These are phyloP conservation scores for Labroides dimidiatus DNA, from an alignment of 2,797 vertebrate genomes.

Conservation along the genomic window DNA sequence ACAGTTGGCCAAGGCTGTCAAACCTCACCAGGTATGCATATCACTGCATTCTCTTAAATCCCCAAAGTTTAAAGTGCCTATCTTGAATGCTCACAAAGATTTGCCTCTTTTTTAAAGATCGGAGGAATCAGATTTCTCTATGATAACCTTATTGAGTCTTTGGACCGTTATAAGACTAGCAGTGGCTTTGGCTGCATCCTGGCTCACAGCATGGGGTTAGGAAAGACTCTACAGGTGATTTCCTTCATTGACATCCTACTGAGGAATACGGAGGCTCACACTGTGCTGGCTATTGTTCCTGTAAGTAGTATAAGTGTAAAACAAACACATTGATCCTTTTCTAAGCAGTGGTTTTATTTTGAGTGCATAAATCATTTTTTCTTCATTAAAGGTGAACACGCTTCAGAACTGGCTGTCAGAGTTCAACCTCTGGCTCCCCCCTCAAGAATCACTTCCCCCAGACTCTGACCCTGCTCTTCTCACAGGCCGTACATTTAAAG, in stretches of 20 bases:
- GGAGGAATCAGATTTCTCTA: conserved; percentile 99
- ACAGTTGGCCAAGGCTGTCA: conserved; percentile 93
- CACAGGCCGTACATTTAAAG: conserved; percentile 91
- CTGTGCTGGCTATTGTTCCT: conserved; percentile 97
- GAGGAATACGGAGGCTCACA: conserved; percentile 94
- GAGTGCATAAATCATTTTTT: conserved; percentile 39
- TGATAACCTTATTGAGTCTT: conserved; percentile 96
- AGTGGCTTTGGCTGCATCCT: conserved; percentile 98
- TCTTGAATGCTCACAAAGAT: conserved; percentile 12
- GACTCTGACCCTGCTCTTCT: conserved; percentile 87
- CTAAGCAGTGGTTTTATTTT: neutral
- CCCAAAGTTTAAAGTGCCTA: neutral
- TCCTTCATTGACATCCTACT: conserved; percentile 97
- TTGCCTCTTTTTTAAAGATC: conserved; percentile 80
- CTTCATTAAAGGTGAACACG: conserved; percentile 91
- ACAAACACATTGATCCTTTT: neutral
- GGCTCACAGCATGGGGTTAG: conserved; percentile 98
- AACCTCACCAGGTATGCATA: conserved; percentile 94
- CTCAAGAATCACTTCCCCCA: conserved; percentile 89
- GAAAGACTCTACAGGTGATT: conserved; percentile 98
- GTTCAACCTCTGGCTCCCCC: conserved; percentile 97
- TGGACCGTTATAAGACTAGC: conserved; percentile 95
- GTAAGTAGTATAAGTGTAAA: conserved; percentile 82
- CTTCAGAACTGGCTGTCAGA: conserved; percentile 99
- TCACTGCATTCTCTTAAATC: neutral